Evolutionary conservation across 2,888 invertebrate genomes (phyloP).

Genomic region (Drosophila birchii): DNA sequence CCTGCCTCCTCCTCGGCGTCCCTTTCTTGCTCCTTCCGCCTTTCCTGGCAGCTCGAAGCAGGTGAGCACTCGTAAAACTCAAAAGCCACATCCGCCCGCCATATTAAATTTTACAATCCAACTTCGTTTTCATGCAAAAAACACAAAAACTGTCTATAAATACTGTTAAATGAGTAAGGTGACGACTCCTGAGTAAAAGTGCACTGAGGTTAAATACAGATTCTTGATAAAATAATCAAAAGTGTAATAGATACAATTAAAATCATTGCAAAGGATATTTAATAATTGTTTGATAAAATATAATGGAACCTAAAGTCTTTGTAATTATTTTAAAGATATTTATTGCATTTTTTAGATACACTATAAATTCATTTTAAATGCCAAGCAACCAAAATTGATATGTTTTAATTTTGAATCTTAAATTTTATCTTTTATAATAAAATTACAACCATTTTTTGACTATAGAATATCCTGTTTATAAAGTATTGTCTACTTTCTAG

Average conservation of each 20-base stretch:
- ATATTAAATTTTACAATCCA: conserved; percentile 61
- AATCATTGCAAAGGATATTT: no score
- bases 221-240: background rate
- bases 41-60: conserved; percentile 31
- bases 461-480: background rate
- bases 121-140: conserved; percentile 53
- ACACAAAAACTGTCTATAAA: conserved; percentile 64
- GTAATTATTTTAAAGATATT: background rate
- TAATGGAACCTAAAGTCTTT: background rate
- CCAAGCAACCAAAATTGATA: background rate
- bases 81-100: conserved; percentile 61
- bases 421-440: no score
- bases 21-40: background rate
- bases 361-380: background rate
- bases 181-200: conserved; percentile 15
- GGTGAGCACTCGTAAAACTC: conserved; percentile 54
- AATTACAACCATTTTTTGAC: background rate
- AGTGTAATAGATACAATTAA: no score
- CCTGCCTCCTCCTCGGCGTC: conserved; percentile 1
- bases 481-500: no score
- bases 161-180: conserved; percentile 56
- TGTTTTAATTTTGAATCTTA: no score
- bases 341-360: background rate
- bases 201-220: conserved; percentile 11
- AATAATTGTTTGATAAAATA: background rate